phyloP scores from a whole-genome alignment of 2,888 invertebrate species.

The Sipha maydis region DNA sequence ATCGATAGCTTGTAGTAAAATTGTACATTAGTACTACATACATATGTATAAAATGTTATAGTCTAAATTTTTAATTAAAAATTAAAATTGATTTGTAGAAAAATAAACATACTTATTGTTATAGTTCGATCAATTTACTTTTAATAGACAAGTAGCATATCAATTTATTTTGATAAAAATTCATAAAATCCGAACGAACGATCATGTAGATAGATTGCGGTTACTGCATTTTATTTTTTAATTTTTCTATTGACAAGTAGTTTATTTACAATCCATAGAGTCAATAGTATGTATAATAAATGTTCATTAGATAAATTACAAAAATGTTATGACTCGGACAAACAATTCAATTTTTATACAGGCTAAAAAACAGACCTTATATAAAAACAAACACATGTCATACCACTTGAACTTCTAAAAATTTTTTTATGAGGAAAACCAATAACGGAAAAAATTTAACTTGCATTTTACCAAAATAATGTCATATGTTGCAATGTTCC shows the following conservation, averaged over 20 bases:
- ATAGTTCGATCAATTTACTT: background rate
- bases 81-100: constrained; percentile 1
- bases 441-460: no score
- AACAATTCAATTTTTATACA: background rate
- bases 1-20: no score
- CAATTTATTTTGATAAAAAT: constrained; percentile 24
- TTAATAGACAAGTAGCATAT: background rate
- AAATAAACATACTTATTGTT: background rate
- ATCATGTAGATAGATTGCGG: background rate
- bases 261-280: constrained; percentile 27
- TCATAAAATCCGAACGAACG: background rate
- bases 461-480: no score
- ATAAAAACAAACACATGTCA: no score
- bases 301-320: no score
- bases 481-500: no score
- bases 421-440: no score
- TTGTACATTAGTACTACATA: no score
- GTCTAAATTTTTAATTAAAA: background rate
- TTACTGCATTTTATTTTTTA: background rate
- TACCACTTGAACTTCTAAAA: no score
- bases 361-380: background rate
- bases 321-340: no score
- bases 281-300: background rate
- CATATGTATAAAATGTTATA: no score
- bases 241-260: constrained; percentile 36